Evolutionary conservation across 1,140 invertebrate species (phyloP), one percentile per base, ranked within the genome.

Genomic region (Drosophila ficusphila): DNA sequence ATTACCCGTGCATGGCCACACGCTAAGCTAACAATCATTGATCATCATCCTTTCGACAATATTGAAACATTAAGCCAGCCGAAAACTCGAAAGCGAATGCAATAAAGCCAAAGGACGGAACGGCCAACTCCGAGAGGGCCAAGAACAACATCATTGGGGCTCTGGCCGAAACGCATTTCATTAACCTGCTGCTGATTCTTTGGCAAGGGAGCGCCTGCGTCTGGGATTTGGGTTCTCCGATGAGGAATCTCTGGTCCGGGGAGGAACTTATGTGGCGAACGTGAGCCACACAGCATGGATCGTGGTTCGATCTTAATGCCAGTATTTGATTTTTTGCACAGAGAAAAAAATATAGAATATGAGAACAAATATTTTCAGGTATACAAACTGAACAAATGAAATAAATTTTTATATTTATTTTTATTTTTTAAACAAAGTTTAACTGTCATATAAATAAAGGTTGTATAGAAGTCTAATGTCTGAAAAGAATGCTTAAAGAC

Each of bases 1-100:
- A 72, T 76, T 77, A 69, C 56, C 57, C 64, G 52, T 21, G 53
- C 72, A 44, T 46, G 82, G 74, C 82, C 82, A 88, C 82, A 88
- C 82, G 82, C 82, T 88, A 88, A 46, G 82, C 82, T 60, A 75
- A 75, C 74, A 71, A 77, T 82, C 82, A 89, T 88, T 88, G 82
- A 88, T 88, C 82, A 89, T 82, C 57, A 73, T 73, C 77, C 60
- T 64, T 62, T 60, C 61, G 72, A 60, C 58, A 57, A 78, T 88
- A 88, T 86, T 88, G 82, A 86, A 86, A 86, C 82, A 86, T 86
- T 86, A 79, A 79, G 51, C 29, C 41, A 25, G 34, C 44, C 73
- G n/a, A 44, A 42, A 41, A 38, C 11, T 36, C 21, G 56, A 74
- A 44, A 21, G 25, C 54, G 44, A 69, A 57, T 44, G 42, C 48